These are phyloP conservation scores for Coleophora deauratella DNA, from an alignment of 2,888 invertebrate species.

Conservation along the genomic window DNA sequence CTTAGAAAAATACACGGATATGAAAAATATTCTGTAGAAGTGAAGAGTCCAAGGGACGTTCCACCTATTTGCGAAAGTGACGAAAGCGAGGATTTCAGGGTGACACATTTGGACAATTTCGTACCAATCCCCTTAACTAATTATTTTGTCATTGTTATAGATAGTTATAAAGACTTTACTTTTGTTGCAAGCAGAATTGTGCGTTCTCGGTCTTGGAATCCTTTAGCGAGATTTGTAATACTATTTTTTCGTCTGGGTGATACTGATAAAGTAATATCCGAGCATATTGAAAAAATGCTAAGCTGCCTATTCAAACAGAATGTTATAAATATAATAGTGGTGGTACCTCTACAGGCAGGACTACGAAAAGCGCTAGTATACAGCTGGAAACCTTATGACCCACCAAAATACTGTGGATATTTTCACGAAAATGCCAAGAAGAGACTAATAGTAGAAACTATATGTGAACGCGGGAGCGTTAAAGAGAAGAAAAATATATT, in stretches of 20 bases:
- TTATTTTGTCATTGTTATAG: constrained; percentile 46
- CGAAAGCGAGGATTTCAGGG: constrained; percentile 14
- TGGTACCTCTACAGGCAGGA: constrained; percentile 34
- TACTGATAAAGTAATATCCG: constrained; percentile 20
- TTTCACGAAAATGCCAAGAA: constrained; percentile 42
- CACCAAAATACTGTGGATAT: constrained; percentile 53
- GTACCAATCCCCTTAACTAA: constrained; percentile 32
- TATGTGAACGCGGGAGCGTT: constrained; percentile 38
- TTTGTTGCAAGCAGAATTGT: constrained; percentile 34
- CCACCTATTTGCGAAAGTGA: constrained; percentile 29
- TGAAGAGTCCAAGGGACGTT: constrained; percentile 30
- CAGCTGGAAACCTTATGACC: constrained; percentile 53
- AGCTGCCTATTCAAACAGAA: constrained; percentile 45
- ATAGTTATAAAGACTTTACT: constrained; percentile 38
- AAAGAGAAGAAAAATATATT: constrained; percentile 30
- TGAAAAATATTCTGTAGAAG: constrained; percentile 30
- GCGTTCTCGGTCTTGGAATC: constrained; percentile 51
- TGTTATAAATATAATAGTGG: constrained; percentile 39
- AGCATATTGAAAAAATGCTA: constrained; percentile 38
- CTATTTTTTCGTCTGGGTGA: constrained; percentile 33
- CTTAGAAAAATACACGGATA: constrained; percentile 31
- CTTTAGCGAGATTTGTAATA: constrained; percentile 46
- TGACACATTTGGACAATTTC: constrained; percentile 31
- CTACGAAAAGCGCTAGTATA: constrained; percentile 41
- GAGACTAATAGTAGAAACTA: constrained; percentile 38